Conservation (phyloP, 2,797 vertebrate genomes). For the Alca torda region DNA sequence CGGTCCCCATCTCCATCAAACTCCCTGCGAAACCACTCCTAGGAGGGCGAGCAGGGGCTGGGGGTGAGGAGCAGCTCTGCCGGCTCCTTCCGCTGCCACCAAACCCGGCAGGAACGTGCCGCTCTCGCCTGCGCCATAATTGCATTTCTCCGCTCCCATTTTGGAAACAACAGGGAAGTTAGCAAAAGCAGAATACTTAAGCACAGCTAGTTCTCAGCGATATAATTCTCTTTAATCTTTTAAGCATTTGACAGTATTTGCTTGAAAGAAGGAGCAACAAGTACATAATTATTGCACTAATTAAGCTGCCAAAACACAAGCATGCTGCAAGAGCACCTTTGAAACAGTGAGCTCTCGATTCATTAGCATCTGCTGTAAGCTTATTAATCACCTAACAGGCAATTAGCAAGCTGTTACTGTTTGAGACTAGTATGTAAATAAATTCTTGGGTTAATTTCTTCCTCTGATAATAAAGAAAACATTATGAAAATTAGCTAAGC, state of each 20-base stretch:
- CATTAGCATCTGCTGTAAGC: conserved; percentile 99
- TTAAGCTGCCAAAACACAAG: conserved; percentile 94
- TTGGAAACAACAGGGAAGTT: conserved; percentile 20
- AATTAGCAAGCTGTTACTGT: conserved; percentile 99
- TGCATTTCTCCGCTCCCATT: neutral
- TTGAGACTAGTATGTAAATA: conserved; percentile 98
- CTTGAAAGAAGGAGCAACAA: conserved; percentile 95
- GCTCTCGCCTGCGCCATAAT: rapidly evolving
- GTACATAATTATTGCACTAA: conserved; percentile 97
- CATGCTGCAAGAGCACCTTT: conserved; percentile 94
- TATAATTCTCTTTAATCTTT: conserved; percentile 90
- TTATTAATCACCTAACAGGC: conserved; percentile 99
- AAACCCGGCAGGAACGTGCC: rapidly evolving
- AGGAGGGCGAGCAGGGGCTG: rapidly evolving
- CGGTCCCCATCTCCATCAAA: rapidly evolving
- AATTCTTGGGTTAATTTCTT: conserved; percentile 99
- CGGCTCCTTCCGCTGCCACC: neutral
- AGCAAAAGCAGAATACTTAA: conserved; percentile 67
- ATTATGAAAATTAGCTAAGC: conserved; percentile 99
- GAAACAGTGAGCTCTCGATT: conserved; percentile 93
- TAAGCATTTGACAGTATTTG: conserved; percentile 95
- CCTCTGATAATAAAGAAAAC: conserved; percentile 99
- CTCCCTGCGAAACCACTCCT: rapidly evolving
- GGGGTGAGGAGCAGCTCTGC: neutral
- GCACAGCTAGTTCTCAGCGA: conserved; percentile 79